A percentile compares a stretch with the other conserved stretches of the same genome.
Conservation (phyloP, 2,888 invertebrate species). For the Himalopsyche kuldschensis region DNA sequence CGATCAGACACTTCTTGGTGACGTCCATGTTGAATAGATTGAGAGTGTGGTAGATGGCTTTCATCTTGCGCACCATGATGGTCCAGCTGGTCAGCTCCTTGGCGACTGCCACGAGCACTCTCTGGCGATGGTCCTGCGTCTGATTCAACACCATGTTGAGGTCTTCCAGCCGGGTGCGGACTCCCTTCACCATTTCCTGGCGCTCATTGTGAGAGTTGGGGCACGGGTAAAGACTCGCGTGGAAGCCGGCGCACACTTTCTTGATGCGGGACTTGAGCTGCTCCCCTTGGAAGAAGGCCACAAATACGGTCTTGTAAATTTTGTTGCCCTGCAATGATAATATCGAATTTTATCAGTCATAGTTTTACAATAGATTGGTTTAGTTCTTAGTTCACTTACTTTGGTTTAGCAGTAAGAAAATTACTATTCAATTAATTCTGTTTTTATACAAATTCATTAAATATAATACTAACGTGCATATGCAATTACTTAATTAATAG, state of each 20-base stretch:
- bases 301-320: constrained; percentile 88
- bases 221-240: constrained; percentile 90
- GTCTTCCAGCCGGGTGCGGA: constrained; percentile 87
- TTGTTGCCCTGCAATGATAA: constrained; percentile 70
- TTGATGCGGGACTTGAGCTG: constrained; percentile 87
- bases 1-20: constrained; percentile 83
- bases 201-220: constrained; percentile 84
- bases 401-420: too few relatives aligned
- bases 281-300: constrained; percentile 89
- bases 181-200: constrained; percentile 87
- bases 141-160: constrained; percentile 82
- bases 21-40: constrained; percentile 88
- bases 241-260: constrained; percentile 92
- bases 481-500: too few relatives aligned
- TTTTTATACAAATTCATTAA: too few relatives aligned
- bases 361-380: not conserved
- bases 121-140: constrained; percentile 89
- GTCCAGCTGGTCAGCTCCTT: constrained; percentile 89
- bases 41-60: constrained; percentile 88
- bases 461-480: too few relatives aligned
- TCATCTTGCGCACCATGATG: constrained; percentile 89
- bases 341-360: not conserved
- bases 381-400: too few relatives aligned
- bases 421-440: too few relatives aligned
- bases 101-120: constrained; percentile 83